A percentile compares a stretch with the other conserved stretches of the same genome.
phyloP scores from a whole-genome alignment of 2,888 invertebrate species.

The Dascillus cervinus region DNA sequence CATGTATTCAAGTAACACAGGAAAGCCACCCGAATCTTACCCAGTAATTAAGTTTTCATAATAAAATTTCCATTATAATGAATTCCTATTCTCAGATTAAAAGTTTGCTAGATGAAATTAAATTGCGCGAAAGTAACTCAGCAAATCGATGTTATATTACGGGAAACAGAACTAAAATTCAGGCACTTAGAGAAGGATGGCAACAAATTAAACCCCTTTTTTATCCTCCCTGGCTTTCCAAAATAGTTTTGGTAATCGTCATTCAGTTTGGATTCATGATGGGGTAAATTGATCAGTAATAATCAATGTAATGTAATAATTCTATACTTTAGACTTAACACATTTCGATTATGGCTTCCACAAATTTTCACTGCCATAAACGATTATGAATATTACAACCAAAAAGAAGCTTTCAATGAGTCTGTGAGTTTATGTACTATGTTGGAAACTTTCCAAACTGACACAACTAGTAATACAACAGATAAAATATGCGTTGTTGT shows the following conservation, averaged over 20 bases:
- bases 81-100: constrained; percentile 35
- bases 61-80: not conserved
- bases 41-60: constrained; percentile 49
- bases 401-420: constrained; percentile 22
- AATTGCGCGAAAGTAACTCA: constrained; percentile 28
- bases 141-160: constrained; percentile 36
- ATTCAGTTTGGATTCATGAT: constrained; percentile 60
- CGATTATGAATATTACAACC: constrained; percentile 31
- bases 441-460: constrained; percentile 42
- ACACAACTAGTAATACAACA: constrained; percentile 9
- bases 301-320: too few species aligned
- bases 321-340: constrained; percentile 53
- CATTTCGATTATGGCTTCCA: constrained; percentile 79
- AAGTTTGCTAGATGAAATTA: constrained; percentile 34
- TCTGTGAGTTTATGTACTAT: constrained; percentile 42
- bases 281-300: too few species aligned
- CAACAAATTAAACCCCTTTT: constrained; percentile 60
- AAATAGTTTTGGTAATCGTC: constrained; percentile 54
- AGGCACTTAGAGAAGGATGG: constrained; percentile 51
- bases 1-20: constrained; percentile 61
- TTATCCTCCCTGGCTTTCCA: constrained; percentile 50
- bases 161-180: constrained; percentile 31
- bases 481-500: constrained; percentile 19
- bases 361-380: constrained; percentile 70
- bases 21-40: constrained; percentile 52